Evolutionary conservation across 92 coral and sea anemone species (phyloP), one percentile per base, ranked within the genome.

Genomic region (Epizoanthus rinbou): DNA sequence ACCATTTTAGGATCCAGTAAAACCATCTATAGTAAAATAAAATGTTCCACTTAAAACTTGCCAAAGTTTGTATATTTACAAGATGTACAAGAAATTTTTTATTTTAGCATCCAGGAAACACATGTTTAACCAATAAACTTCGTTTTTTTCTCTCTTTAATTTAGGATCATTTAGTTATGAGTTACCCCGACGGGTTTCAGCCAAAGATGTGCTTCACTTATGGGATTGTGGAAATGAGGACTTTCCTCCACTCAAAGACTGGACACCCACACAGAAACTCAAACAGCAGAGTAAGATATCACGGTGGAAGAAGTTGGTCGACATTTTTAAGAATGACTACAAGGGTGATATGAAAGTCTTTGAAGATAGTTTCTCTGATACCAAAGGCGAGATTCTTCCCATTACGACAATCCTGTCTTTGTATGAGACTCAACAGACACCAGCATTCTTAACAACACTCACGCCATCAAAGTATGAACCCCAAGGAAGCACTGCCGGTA

Each of bases 161-260:
- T 62, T 56, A 86, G 85, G 87, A 35, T 70, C 73, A 47, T 57
- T 82, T 13, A 76, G 87, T 25, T 94, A 91, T 75, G 97, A 93
- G 74, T 82, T 97, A 53, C 99, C 99, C 5, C 84, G 94, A 10
- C 76, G 97, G 63, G 95, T 97, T 45, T 91, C 98, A 15, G 97
- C 99, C 16, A 90, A 89, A 73, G 97, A 97, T 25, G 99, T 94
- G 50, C 94, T 97, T 68, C 90, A 86, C 67, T 82, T 97, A 4
- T 97, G 99, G 99, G 99, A 97, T 74, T 86, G 90, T 75, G 99
- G 99, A 53, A 88, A 92, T 66, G 97, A 97, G 11, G 87, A 91
- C 17, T 91, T 94, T 62, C 99, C 99, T 15, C 99, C 99, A 15
- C 58, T 97, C 66, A 97, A 93, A 78, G 94, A 93, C 67, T 97